A percentile compares a stretch with the other conserved stretches of the same genome.
Conservation (phyloP, 2,888 invertebrate species). For the Tetheella fluctuosa region DNA sequence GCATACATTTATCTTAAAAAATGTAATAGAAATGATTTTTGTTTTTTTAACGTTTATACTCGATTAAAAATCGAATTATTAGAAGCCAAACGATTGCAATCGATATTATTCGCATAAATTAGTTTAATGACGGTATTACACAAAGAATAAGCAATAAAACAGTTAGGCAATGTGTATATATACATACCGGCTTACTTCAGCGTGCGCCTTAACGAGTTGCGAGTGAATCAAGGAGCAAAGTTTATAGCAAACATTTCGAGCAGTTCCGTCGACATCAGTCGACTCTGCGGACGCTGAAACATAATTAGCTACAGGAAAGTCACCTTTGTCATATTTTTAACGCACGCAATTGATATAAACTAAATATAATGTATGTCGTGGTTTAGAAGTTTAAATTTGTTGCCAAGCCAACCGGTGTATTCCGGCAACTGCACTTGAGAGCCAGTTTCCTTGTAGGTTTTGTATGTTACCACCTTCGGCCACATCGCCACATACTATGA, state of each 20-base stretch:
- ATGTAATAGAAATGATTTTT: no score
- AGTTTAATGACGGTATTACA: neutral
- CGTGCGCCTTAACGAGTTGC: constrained; percentile 91
- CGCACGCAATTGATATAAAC: neutral
- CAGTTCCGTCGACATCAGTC: constrained; percentile 52
- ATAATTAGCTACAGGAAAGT: constrained; percentile 6
- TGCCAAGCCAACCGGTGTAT: no score
- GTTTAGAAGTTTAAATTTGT: no score
- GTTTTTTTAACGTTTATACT: neutral
- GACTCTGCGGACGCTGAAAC: constrained; percentile 45
- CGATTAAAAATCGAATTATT: neutral
- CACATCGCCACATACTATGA: no score
- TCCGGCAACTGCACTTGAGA: no score
- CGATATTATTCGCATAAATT: neutral
- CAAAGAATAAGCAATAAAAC: constrained; percentile 1
- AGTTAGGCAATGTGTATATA: neutral
- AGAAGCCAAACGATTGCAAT: neutral
- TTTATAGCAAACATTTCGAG: constrained; percentile 88
- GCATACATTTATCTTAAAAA: no score
- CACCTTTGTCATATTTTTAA: neutral
- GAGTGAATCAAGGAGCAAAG: constrained; percentile 91
- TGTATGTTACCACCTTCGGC: no score
- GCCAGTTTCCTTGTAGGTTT: no score
- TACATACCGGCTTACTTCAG: constrained; percentile 88
- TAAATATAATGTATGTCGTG: no score